Evolutionary conservation across 2,888 invertebrate genomes (phyloP).

Genomic region (Dryococelus australis): DNA sequence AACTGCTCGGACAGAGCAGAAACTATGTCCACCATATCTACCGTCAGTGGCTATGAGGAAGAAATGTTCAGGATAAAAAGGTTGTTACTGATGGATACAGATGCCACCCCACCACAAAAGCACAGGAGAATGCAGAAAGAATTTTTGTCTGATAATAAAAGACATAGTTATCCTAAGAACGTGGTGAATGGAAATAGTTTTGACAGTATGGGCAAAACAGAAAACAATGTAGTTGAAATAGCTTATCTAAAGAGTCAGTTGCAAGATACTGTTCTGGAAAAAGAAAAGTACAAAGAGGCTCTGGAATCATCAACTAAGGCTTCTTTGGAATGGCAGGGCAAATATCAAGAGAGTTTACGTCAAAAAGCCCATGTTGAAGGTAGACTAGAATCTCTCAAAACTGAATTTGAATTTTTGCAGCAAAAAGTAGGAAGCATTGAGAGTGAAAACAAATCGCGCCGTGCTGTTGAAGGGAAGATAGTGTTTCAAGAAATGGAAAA

Average conservation of each 20-base stretch:
- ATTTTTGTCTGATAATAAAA: background rate
- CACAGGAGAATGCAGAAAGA: background rate
- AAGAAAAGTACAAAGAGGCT: constrained; percentile 39
- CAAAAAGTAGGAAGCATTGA: constrained; percentile 26
- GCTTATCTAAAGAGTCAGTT: constrained; percentile 32
- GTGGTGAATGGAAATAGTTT: background rate
- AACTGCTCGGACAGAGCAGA: constrained; percentile 44
- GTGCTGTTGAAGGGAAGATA: constrained; percentile 21
- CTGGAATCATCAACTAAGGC: constrained; percentile 31
- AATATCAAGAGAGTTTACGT: constrained; percentile 40
- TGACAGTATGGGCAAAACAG: background rate
- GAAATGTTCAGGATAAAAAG: constrained; percentile 45
- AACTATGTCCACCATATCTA: constrained; percentile 45
- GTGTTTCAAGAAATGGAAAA: constrained; percentile 34
- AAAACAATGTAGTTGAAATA: constrained; percentile 33
- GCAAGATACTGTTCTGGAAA: constrained; percentile 37
- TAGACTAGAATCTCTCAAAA: constrained; percentile 37
- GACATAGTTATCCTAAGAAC: background rate
- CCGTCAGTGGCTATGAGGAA: constrained; percentile 46
- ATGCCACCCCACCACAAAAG: constrained; percentile 27
- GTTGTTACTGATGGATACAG: constrained; percentile 40
- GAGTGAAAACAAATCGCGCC: background rate
- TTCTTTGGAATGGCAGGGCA: constrained; percentile 41
- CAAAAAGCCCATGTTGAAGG: constrained; percentile 43
- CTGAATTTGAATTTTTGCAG: constrained; percentile 36